Base-by-base conservation (phyloP, 2,113 vertebrate genomes). In the Labrus mixtus region DNA sequence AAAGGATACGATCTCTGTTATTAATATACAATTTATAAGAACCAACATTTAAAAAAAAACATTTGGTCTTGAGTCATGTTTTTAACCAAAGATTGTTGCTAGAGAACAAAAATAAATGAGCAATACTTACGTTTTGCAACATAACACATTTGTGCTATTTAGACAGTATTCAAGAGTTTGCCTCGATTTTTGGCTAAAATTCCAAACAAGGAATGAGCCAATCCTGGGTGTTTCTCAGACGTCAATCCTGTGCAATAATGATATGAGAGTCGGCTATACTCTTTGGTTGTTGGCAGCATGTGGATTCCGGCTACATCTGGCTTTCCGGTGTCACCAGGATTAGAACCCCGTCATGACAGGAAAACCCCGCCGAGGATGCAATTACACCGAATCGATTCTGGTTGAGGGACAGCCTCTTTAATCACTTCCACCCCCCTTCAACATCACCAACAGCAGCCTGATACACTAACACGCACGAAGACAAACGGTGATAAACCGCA, bases 381-480 rank as follows among this genome's bases (percentile, higher is more conserved):
- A 84, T 83, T 82, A 85, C 66, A 59, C 53, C 66, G 19, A 69
- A 87, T 87, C 19, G 82, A 90, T 82, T 85, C 46, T 59, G 61
- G 51, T 54, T 73, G 76, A 83, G 76, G 80, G 46, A 74, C 77
- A 67, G 46, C 68, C 68, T 80, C 77, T 78, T 84, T 78, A 84
- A 87, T 89, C 82, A 82, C 56, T 25, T 37, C 65, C 39, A 33
- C 0, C 45, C 19, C 53, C 39, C 71, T 16, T 23, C 8, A 5
- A 17, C 48, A 7, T 45, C 62, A 53, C 50, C 51, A 17, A 15
- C 43, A 45, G 43, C 43, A 39, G n/a, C 46, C 33, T 16, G 19
- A 33, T 66, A 48, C 10, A 54, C 36, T 54, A 73, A 17, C 66
- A 76, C 62, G 73, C 68, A 72, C 25, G 37, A 45, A 69, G 51